phyloP scores from a whole-genome alignment of 2,797 vertebrate species.

The Eremophila alpestris region DNA sequence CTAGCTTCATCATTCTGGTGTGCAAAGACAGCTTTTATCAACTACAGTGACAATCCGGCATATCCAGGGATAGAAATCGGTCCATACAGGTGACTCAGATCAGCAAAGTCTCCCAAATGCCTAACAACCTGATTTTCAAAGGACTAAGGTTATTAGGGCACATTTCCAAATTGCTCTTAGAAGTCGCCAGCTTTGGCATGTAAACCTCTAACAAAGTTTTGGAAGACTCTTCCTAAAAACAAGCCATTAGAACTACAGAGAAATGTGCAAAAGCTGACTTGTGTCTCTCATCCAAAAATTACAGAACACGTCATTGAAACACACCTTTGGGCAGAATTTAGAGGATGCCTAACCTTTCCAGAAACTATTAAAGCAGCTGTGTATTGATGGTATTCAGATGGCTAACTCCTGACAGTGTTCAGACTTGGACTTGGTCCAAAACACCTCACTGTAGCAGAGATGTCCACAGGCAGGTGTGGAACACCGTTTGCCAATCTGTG shows the following conservation, averaged over 20 bases:
- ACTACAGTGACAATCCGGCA: neutral
- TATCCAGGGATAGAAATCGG: neutral
- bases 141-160: neutral
- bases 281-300: constrained; percentile 27
- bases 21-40: neutral
- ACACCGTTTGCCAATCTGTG: neutral
- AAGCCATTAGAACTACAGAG: neutral
- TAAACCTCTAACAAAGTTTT: neutral
- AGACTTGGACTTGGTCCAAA: neutral
- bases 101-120: neutral
- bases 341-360: constrained; percentile 28
- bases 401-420: neutral
- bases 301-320: constrained; percentile 11
- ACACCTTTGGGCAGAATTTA: constrained; percentile 18
- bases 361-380: constrained; percentile 34
- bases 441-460: neutral
- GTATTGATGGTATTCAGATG: constrained; percentile 26
- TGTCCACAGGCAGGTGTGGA: neutral
- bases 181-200: neutral
- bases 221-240: neutral
- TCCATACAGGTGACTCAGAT: neutral
- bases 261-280: neutral
- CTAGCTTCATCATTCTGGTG: neutral
- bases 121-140: neutral
- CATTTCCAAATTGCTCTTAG: neutral